Percentiles rank a stretch among this genome's conserved stretches.
These are phyloP conservation scores for Ctenodactylus gundi DNA, from an alignment of 2,113 vertebrate species.

Conservation along the genomic window DNA sequence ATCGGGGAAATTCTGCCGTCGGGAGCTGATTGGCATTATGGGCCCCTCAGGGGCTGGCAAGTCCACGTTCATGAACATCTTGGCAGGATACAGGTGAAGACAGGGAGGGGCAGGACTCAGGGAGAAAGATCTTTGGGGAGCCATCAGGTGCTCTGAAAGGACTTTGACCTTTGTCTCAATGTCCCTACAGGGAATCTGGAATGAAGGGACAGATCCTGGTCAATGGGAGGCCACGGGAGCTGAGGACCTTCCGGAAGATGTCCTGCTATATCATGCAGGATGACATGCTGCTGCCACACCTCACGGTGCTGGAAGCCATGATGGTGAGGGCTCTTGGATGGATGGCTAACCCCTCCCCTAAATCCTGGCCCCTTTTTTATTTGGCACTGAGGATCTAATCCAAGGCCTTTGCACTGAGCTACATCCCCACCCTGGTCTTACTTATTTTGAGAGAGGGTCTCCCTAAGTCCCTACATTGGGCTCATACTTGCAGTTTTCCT, in stretches of 20 bases:
- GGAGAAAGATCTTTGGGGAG: neutral
- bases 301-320: constrained; percentile 96
- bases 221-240: constrained; percentile 91
- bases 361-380: too few species aligned
- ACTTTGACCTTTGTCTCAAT: neutral
- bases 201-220: constrained; percentile 98
- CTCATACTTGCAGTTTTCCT: too few species aligned
- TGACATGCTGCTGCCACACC: constrained; percentile 96
- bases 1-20: constrained; percentile 95
- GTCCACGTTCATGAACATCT: constrained; percentile 98
- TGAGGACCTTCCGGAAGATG: constrained; percentile 99
- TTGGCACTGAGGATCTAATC: too few species aligned
- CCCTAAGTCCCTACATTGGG: too few species aligned
- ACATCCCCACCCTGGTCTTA: too few species aligned
- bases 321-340: constrained; percentile 93
- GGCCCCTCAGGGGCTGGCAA: constrained; percentile 97
- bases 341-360: too few species aligned
- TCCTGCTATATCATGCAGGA: constrained; percentile 99
- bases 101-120: neutral
- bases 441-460: too few species aligned
- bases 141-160: neutral
- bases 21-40: constrained; percentile 98
- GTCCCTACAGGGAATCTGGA: constrained; percentile 90
- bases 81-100: constrained; percentile 97
- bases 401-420: too few species aligned